Evolutionary conservation across 2,113 vertebrate species (phyloP), one percentile per base, ranked within the genome.

Genomic region (Ophthalmolycus amberensis): DNA sequence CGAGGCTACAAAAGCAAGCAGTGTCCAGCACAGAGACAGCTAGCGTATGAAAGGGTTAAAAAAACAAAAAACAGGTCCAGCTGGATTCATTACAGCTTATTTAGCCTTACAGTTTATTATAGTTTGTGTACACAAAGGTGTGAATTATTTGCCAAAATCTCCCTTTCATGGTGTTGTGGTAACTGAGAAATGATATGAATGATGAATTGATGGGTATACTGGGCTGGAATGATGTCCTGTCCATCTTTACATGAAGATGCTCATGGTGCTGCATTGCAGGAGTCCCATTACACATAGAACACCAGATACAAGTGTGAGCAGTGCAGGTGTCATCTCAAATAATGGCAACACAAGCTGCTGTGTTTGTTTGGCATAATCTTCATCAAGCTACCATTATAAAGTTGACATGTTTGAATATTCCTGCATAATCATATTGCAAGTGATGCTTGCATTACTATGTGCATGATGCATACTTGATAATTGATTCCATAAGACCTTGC

Each of bases 1-100:
- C 0, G 38, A 77, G 67, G 81, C 75, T 59, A 32, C 52, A 72
- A 63, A 71, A 58, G 27, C 34, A 66, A 66, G 46, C 44, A 42
- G 58, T 22, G 44, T 63, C 60, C 37, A 3, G 58, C 60, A 42
- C 10, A 42, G 46, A 64, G 25, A 77, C 50, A 37, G 48, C 48
- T 59, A 46, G n/a, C 38, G 10, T 3, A 27, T 52, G 37, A 48
- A 63, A 40, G 37, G 65, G 54, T 50, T 6, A 34, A 34, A 34
- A 34, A 4, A 15, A 40, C 56, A 1, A 46, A 77, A 62, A 46
- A 22, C n/a, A 69, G 3, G 34, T 50, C 25, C 18, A 68, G 50
- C 37, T 40, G 18, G 6, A 79, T 75, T 59, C 12, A 25, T 5
- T 34, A 8, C 18, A 20, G 22, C 44, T 64, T 38, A 38, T 60